Percentiles rank a stretch among this genome's conserved stretches.
Conservation (phyloP, 2,888 invertebrate species). For the Plebejus anna region DNA sequence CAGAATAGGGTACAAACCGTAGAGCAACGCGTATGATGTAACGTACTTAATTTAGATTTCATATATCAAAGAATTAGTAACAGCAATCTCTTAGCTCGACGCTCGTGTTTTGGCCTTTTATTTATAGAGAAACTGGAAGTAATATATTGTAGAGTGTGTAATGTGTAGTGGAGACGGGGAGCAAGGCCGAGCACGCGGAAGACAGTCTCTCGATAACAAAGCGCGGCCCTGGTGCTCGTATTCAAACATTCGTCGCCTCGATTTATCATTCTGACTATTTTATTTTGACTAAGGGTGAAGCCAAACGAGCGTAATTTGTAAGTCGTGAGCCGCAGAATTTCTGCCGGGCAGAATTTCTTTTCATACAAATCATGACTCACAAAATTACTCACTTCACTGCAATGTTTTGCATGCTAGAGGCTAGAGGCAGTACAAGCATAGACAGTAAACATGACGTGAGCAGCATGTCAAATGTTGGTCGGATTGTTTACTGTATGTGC, state of each 20-base stretch:
- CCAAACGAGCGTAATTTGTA: too few relatives aligned
- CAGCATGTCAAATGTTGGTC: too few relatives aligned
- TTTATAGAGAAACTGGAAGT: slow-evolving; percentile 43
- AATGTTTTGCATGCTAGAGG: too few relatives aligned
- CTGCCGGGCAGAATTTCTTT: too few relatives aligned
- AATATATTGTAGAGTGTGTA: slow-evolving; percentile 46
- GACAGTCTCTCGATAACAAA: slow-evolving; percentile 69
- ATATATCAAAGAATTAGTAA: background rate
- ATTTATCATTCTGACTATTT: slow-evolving; percentile 30
- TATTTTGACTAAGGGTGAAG: background rate
- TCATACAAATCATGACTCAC: too few relatives aligned
- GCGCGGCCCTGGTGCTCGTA: slow-evolving; percentile 51
- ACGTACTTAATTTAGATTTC: background rate
- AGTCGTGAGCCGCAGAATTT: too few relatives aligned
- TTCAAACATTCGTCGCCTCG: slow-evolving; percentile 36
- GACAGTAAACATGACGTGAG: too few relatives aligned
- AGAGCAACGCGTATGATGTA: background rate
- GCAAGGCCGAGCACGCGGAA: slow-evolving; percentile 72
- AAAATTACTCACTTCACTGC: too few relatives aligned
- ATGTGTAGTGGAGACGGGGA: slow-evolving; percentile 32
- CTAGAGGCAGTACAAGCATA: too few relatives aligned
- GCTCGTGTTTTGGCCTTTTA: slow-evolving; percentile 32
- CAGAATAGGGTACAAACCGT: background rate
- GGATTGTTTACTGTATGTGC: too few relatives aligned
- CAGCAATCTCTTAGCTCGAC: slow-evolving; percentile 23